Base-by-base conservation (phyloP, 2,797 vertebrate species). In the Sebastes iracundus region DNA sequence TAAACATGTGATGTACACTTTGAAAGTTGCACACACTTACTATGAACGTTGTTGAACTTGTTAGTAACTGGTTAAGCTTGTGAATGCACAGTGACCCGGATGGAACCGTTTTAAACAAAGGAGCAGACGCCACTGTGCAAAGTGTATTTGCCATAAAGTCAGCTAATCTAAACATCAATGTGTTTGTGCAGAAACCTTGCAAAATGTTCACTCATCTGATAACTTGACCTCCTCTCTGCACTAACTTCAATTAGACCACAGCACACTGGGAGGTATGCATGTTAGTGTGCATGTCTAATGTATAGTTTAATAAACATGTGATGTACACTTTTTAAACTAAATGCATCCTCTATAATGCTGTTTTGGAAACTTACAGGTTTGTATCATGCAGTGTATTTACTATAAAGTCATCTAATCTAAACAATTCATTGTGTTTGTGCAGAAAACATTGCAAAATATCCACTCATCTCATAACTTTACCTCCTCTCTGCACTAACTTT, bases 61-160 rank as follows among this genome's bases (percentile, higher is more conserved):
- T 49, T n/a, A 3, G 38, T 52, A 72, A 64, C 18, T 65, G 35
- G 2, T 38, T 38, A 38, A 38, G 35, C 0, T 38, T 38, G 35
- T 38, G 35, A 38, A 38, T 14, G 3, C 60, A 23, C 22, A 3
- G 78, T 92, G 93, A 93, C 93, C 93, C 93, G 94, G 93, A 95
- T 94, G 92, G 84, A 88, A 61, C 84, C 80, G 60, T 90, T 42
- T 42, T 81, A 88, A 91, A 94, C 93, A 94, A 94, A 94, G 93
- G 87, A 93, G 76, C 76, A 82, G 86, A 90, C 93, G 35, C 5
- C 35, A 38, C 35, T 38, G 5, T 6, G 35, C 35, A 38, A 38
- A 38, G 35, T 38, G 13, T 38, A 38, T 38, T 38, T 38, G 13
- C 35, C 5, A 2, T 38, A 14, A 14, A 38, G 35, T 38, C 35